phyloP scores from a whole-genome alignment of 2,113 vertebrate species.

The Pithys albifrons region DNA sequence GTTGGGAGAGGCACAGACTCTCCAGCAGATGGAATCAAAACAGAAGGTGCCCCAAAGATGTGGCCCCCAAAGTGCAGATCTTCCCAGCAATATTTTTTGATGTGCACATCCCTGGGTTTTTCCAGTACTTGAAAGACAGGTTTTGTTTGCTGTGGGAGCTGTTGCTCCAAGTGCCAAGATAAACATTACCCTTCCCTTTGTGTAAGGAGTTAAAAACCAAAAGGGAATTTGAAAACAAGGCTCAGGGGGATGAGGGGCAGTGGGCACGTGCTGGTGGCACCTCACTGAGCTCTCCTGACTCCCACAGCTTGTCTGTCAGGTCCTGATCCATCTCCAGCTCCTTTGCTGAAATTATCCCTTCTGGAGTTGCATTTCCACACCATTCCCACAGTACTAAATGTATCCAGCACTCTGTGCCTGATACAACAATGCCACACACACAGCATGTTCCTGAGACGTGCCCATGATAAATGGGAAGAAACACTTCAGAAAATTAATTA shows the following conservation, averaged over 20 bases:
- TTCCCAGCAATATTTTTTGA: background rate
- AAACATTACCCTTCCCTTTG: background rate
- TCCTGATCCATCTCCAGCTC: background rate
- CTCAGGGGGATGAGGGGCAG: background rate
- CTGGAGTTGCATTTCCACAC: background rate
- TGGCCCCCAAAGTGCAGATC: background rate
- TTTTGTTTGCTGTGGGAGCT: background rate
- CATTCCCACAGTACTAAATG: background rate
- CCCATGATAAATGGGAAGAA: background rate
- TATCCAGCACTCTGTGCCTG: background rate
- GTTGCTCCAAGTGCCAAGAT: background rate
- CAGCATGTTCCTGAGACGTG: background rate
- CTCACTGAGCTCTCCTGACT: background rate
- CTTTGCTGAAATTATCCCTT: conserved; percentile 1
- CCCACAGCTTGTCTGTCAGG: background rate
- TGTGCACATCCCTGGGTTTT: background rate
- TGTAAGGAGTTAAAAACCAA: background rate
- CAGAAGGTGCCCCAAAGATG: background rate
- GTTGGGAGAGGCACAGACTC: background rate
- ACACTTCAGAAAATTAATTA: background rate
- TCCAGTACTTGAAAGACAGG: background rate
- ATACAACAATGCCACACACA: background rate
- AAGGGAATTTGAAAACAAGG: background rate
- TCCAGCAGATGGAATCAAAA: background rate
- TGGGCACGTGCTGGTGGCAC: background rate